phyloP scores from a whole-genome alignment of 2,888 invertebrate species.

The Meiosimyza platycephala region DNA sequence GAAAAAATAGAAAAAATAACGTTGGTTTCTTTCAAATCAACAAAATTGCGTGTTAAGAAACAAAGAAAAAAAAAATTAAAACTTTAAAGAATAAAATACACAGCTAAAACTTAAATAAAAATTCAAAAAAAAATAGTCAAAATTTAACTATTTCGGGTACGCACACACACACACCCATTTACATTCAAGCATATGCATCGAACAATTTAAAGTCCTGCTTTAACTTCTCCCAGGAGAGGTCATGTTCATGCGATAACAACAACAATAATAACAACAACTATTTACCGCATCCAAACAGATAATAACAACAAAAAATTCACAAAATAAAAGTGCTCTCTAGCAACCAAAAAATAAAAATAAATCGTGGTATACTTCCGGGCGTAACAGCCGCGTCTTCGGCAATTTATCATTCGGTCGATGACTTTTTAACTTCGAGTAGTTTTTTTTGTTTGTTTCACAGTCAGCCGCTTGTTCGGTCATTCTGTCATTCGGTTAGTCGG shows the following conservation, averaged over 20 bases:
- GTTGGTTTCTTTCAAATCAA: too few species aligned
- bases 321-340: not conserved
- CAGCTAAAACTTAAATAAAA: too few species aligned
- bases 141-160: not conserved
- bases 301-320: not conserved
- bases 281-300: not conserved
- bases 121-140: too few species aligned
- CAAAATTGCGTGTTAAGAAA: too few species aligned
- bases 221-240: constrained; percentile 27
- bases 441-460: too few species aligned
- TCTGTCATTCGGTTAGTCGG: not conserved
- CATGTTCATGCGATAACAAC: constrained; percentile 11
- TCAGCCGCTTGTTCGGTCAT: too few species aligned
- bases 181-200: not conserved
- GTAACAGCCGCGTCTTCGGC: constrained; percentile 11
- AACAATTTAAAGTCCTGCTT: not conserved
- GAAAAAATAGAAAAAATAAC: too few species aligned
- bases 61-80: too few species aligned
- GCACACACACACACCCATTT: not conserved
- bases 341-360: not conserved
- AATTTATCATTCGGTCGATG: constrained; percentile 24
- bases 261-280: constrained; percentile 3
- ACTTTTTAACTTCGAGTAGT: constrained; percentile 17
- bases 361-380: constrained; percentile 16
- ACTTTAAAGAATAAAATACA: too few species aligned